phyloP scores from a whole-genome alignment of 2,888 invertebrate species.

The Diarsia brunnea region DNA sequence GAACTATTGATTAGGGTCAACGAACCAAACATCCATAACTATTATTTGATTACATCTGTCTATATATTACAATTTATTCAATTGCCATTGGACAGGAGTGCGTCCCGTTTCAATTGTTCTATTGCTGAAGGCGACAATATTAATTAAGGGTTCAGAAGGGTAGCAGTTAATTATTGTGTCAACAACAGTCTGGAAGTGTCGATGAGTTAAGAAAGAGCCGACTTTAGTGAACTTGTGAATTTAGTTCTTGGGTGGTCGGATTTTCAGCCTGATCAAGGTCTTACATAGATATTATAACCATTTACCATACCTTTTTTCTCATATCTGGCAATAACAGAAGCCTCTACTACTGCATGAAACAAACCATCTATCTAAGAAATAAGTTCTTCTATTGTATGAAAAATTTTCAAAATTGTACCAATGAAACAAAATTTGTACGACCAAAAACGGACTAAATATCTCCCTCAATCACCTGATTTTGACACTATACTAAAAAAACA shows the following conservation, averaged over 20 bases:
- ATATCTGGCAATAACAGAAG: not conserved
- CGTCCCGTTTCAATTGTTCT: conserved; percentile 76
- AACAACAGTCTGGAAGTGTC: conserved; percentile 15
- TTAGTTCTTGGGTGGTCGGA: not conserved
- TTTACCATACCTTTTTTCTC: too few relatives aligned
- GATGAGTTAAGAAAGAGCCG: conserved; percentile 14
- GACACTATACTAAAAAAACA: not conserved
- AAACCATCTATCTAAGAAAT: not conserved
- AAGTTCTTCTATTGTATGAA: not conserved
- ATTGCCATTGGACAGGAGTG: conserved; percentile 71
- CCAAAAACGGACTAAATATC: too few relatives aligned
- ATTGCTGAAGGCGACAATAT: conserved; percentile 56
- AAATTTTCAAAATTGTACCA: too few relatives aligned
- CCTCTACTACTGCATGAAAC: not conserved
- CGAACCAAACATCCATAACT: conserved; percentile 58
- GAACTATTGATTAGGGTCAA: conserved; percentile 63
- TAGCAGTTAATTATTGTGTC: conserved; percentile 48
- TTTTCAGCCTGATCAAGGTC: not conserved
- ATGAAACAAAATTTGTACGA: not conserved
- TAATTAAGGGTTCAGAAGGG: conserved; percentile 51
- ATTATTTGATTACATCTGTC: conserved; percentile 72
- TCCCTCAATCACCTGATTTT: not conserved
- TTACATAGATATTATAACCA: too few relatives aligned
- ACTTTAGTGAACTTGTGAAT: not conserved
- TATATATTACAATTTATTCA: conserved; percentile 82